Evolutionary conservation across 2,888 invertebrate species (phyloP), one percentile per base, ranked within the genome.

Genomic region (Notodromas monacha): DNA sequence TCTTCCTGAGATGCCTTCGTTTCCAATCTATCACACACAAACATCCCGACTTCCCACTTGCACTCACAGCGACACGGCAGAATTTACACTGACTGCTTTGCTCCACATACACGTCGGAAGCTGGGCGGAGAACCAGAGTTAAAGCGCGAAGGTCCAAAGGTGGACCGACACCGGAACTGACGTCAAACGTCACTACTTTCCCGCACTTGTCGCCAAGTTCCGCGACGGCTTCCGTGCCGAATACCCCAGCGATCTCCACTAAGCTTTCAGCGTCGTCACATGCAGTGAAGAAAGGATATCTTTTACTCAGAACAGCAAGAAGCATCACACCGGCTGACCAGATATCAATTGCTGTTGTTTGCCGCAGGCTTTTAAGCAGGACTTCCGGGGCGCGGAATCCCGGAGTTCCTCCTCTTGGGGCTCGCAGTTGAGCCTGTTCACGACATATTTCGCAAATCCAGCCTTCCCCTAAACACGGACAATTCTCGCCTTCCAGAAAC

Each of bases 281-380:
- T 13, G 73, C 70, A 40, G 68, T 64, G 47, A 79, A 72, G 48
- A 79, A 68, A 31, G 74, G 74, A 52, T 70, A 73, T 8, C 73
- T 63, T 26, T 64, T 63, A 40, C 68, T 66, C 21, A 79, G 54
- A 38, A 73, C 57, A 30, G 65, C 64, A 4, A 72, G 52, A 43
- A 79, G 60, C 39, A 79, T 73, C 30, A 79, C 67, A 34, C 79
- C 79, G 27, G 63, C 62, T 30, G 79, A 72, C 79, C 81, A 81
- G 41, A 73, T 57, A 52, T 81, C 81, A 38, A 81, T 69, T 35
- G 69, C 70, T 58, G 46, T 66, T 16, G 67, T 65, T 54, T 81
- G 81, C 35, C 61, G 54, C n/a, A 61, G 54, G 46, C 61, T 63
- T 50, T 73, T 73, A 15, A 79, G 54, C 38, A 73, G 49, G 40